Percentiles rank a stretch among this genome's conserved stretches.
Conservation (phyloP, 2,888 invertebrate genomes). For the Agrochola macilenta region DNA sequence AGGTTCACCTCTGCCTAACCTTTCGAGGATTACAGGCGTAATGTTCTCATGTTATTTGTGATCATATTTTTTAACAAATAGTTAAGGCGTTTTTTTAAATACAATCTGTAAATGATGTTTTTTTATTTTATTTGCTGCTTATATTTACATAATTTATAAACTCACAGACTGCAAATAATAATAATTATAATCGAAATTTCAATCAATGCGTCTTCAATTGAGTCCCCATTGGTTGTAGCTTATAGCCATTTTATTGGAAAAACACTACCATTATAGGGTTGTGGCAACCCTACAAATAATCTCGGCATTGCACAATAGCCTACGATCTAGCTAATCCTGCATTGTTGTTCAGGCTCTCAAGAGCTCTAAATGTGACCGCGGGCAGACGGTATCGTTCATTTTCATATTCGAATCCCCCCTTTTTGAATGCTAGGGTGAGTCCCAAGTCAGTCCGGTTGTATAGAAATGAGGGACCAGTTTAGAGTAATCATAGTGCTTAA, state of each 20-base stretch:
- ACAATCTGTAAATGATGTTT: not conserved
- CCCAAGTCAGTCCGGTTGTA: constrained; percentile 5
- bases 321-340: constrained; percentile 57
- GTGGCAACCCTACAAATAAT: constrained; percentile 53
- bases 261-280: not conserved
- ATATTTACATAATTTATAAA: too few relatives aligned
- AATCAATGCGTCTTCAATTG: not conserved
- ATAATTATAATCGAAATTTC: not conserved
- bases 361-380: constrained; percentile 49
- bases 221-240: not conserved
- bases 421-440: constrained; percentile 36
- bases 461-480: constrained; percentile 14
- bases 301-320: constrained; percentile 45
- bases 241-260: not conserved
- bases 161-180: too few relatives aligned
- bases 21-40: too few relatives aligned
- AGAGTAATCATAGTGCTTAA: constrained; percentile 20
- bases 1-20: too few relatives aligned
- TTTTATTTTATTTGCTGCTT: too few relatives aligned
- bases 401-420: constrained; percentile 46
- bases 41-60: not conserved
- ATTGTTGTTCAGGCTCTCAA: constrained; percentile 53
- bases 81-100: too few relatives aligned
- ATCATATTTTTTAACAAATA: not conserved
- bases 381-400: constrained; percentile 38